phyloP scores from a whole-genome alignment of 2,113 vertebrate species.

The Gasterosteus aculeatus region DNA sequence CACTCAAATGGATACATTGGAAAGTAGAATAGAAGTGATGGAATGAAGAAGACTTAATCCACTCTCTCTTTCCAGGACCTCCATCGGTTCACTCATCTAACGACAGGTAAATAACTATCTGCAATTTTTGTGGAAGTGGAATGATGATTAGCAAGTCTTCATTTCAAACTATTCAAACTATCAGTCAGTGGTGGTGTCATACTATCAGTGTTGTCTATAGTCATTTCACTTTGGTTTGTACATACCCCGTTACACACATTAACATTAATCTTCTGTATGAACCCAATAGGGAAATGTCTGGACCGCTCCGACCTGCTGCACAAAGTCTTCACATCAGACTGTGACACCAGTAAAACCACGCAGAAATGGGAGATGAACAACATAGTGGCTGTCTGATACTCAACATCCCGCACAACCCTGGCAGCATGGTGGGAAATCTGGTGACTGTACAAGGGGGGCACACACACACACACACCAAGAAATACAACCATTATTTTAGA shows the following conservation, averaged over 20 bases:
- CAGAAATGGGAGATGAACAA: slow-evolving; percentile 99
- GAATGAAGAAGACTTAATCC: not conserved
- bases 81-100: slow-evolving; percentile 89
- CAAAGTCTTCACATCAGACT: slow-evolving; percentile 92
- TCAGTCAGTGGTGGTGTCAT: not conserved
- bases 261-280: not conserved
- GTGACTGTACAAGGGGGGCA: slow-evolving; percentile 82
- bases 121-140: not conserved
- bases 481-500: slow-evolving; percentile 31
- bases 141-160: not conserved
- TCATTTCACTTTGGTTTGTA: not conserved
- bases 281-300: slow-evolving; percentile 87
- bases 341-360: slow-evolving; percentile 89
- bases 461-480: slow-evolving; percentile 24
- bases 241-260: not conserved
- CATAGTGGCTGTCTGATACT: slow-evolving; percentile 90
- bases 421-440: slow-evolving; percentile 84
- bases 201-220: not conserved
- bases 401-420: not conserved
- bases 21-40: not conserved
- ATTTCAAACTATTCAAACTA: not conserved
- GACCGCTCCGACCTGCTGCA: slow-evolving; percentile 95
- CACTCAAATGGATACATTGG: not conserved
- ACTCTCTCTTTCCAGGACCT: slow-evolving; percentile 82
- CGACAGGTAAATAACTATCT: slow-evolving; percentile 86